Evolutionary conservation across 2,888 invertebrate genomes (phyloP).

Genomic region (Clanis bilineata): DNA sequence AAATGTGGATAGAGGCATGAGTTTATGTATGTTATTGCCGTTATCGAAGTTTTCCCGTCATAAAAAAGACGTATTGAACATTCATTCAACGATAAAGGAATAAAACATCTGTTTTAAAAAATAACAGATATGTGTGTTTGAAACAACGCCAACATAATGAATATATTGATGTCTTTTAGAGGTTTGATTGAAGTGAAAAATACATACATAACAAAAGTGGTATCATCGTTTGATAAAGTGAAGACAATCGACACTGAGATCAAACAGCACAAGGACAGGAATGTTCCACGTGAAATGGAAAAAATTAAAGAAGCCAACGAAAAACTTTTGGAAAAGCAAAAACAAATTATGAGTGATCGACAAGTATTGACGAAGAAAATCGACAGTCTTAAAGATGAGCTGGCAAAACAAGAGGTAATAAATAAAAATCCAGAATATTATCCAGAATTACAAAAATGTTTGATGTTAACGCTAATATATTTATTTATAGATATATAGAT

Average conservation of each 20-base stretch:
- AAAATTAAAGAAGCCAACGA: slow-evolving; percentile 75
- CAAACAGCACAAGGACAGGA: slow-evolving; percentile 76
- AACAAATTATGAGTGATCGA: slow-evolving; percentile 69
- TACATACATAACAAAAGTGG: slow-evolving; percentile 62
- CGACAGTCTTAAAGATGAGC: slow-evolving; percentile 80
- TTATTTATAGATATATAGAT: too few species aligned
- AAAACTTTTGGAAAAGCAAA: slow-evolving; percentile 71
- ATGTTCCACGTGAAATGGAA: slow-evolving; percentile 79
- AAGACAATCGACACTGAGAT: slow-evolving; percentile 80
- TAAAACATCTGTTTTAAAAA: too few species aligned
- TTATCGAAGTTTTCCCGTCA: too few species aligned
- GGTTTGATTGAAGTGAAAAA: slow-evolving; percentile 68
- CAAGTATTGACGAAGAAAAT: slow-evolving; percentile 74
- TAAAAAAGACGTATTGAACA: too few species aligned
- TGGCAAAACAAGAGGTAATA: slow-evolving; percentile 79
- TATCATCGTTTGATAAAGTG: slow-evolving; percentile 75
- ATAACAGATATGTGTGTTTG: too few species aligned
- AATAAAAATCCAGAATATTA: too few species aligned
- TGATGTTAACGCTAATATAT: too few species aligned
- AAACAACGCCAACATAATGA: too few species aligned
- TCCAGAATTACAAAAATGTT: too few species aligned
- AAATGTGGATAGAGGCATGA: too few species aligned
- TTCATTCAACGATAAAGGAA: too few species aligned
- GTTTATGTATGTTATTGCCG: too few species aligned
- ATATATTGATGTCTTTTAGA: slow-evolving; percentile 38